Evolutionary conservation across 2,797 vertebrate species (phyloP).

Genomic region (Rhinichthys osculus): DNA sequence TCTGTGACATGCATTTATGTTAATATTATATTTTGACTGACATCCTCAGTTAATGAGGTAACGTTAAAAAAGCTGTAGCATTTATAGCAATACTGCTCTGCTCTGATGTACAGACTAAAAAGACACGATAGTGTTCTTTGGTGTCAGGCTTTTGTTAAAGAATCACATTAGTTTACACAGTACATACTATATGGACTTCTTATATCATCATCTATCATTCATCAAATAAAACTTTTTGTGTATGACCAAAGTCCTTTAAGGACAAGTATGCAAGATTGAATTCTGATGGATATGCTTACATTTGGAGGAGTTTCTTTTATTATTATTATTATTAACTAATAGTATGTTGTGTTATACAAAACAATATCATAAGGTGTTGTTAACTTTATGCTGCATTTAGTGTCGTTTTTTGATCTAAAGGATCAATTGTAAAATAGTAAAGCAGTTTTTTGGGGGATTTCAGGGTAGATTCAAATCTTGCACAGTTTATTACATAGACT

Average conservation of each 20-base stretch:
- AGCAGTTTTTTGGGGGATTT: conserved; percentile 36
- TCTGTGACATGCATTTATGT: conserved; percentile 44
- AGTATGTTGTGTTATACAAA: conserved; percentile 6
- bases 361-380: conserved; percentile 1
- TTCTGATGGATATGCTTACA: conserved; percentile 25
- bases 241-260: conserved; percentile 32
- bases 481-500: conserved; percentile 52
- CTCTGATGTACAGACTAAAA: conserved; percentile 50
- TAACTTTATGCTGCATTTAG: conserved; percentile 39
- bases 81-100: conserved; percentile 53
- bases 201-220: conserved; percentile 18
- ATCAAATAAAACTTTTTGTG: neutral
- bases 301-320: neutral
- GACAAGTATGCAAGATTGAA: conserved; percentile 45
- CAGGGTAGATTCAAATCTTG: conserved; percentile 44
- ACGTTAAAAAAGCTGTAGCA: conserved; percentile 52
- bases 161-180: conserved; percentile 43
- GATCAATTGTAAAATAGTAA: conserved; percentile 33
- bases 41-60: conserved; percentile 28
- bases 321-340: neutral
- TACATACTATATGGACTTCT: conserved; percentile 20
- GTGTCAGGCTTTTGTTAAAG: conserved; percentile 46
- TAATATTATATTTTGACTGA: conserved; percentile 27
- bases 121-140: conserved; percentile 37
- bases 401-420: conserved; percentile 32